Evolutionary conservation across 2,888 invertebrate species (phyloP), one percentile per base, ranked within the genome.

Genomic region (Augiades crinisus): DNA sequence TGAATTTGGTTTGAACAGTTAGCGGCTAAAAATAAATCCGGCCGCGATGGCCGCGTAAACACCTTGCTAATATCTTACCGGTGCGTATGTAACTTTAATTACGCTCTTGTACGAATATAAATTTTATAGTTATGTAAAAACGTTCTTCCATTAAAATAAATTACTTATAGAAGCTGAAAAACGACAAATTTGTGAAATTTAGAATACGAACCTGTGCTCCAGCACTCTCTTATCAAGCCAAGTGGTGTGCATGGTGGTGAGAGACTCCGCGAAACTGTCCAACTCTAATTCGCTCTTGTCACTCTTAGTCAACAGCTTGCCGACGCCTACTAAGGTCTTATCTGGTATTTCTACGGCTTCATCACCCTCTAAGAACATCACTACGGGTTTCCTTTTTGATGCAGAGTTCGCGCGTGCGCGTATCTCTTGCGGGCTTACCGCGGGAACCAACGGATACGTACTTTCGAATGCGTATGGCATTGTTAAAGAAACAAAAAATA

Each of bases 381-480:
- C 77, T 37, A 78, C 73, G 2, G 88, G 80, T 38, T 75, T 73
- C 56, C 81, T 83, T 57, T 77, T 80, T 49, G 78, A 84, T 2
- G 87, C 81, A 0, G 92, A 91, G 69, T 92, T 92, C 3, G 92
- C 90, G 66, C 92, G 90, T 63, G 91, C 91, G 65, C 92, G 88
- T 63, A 92, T 83, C 30, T 90, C 86, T 75, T 89, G 79, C 31
- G 91, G 85, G 38, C 83, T 88, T 46, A 91, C 68, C 17, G 82
- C 65, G 17, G 90, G 89, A 45, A 83, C 74, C 54, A 91, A 72
- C 16, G 92, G 92, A 70, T 92, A 91, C 31, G 88, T 79, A 63
- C 81, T 83, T 69, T 92, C 92, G 63, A 91, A 91, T 34, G 75
- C 78, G 75, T 92, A 91, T 34, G 92, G 92, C 92, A 92, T 92